Evolutionary conservation across 2,113 vertebrate species (phyloP).

Genomic region (Heloderma charlesbogerti): DNA sequence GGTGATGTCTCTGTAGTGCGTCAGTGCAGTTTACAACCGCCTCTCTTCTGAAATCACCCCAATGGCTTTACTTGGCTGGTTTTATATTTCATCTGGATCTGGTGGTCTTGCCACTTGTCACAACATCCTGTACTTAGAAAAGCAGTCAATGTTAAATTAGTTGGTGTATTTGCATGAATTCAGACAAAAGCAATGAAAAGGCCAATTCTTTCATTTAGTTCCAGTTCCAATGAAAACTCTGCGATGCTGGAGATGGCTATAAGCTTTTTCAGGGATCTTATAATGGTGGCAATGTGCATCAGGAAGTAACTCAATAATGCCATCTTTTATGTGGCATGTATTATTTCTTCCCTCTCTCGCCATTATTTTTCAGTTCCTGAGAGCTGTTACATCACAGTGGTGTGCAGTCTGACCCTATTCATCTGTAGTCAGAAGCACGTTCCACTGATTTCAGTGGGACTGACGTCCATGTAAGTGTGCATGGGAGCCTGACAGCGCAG

Average conservation of each 20-base stretch:
- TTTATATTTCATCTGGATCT: constrained; percentile 64
- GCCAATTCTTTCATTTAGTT: constrained; percentile 42
- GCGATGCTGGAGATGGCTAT: constrained; percentile 20
- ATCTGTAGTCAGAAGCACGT: neutral
- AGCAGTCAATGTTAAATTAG: constrained; percentile 43
- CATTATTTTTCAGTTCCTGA: neutral
- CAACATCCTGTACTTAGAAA: constrained; percentile 65
- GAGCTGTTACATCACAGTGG: neutral
- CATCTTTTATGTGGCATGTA: neutral
- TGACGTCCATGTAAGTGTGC: neutral
- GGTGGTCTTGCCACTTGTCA: constrained; percentile 68
- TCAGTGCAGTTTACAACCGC: constrained; percentile 61
- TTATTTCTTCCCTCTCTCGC: constrained; percentile 9
- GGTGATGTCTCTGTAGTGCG: constrained; percentile 43
- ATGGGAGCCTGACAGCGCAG: neutral
- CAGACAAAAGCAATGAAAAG: constrained; percentile 45
- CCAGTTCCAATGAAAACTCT: constrained; percentile 18
- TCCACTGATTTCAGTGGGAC: neutral
- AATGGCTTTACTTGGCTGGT: constrained; percentile 44
- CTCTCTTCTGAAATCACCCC: constrained; percentile 68
- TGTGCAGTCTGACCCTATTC: neutral
- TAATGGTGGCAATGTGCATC: neutral
- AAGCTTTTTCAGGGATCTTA: constrained; percentile 19
- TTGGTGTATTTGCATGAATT: constrained; percentile 56
- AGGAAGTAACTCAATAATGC: constrained; percentile 16